phyloP scores from a whole-genome alignment of 2,113 vertebrate species.

The Syrrhaptes paradoxus region DNA sequence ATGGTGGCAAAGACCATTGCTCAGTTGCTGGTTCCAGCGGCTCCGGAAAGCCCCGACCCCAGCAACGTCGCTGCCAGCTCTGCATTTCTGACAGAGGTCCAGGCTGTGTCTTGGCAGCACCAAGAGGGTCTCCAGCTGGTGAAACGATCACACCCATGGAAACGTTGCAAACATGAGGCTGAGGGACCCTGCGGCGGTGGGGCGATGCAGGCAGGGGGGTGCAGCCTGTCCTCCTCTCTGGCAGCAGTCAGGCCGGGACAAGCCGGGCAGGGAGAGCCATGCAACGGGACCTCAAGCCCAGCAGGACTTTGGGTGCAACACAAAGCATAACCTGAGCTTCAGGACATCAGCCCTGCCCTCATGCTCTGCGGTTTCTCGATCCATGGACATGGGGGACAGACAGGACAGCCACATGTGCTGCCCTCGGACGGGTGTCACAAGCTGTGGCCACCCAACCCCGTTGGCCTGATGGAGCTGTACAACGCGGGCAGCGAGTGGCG shows the following conservation, averaged over 20 bases:
- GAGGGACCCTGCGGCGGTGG: neutral
- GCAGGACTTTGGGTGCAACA: neutral
- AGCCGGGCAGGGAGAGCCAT: neutral
- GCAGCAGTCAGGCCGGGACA: neutral
- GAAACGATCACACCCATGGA: neutral
- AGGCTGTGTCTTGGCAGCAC: neutral
- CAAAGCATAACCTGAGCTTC: neutral
- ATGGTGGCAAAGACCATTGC: neutral
- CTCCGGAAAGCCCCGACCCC: neutral
- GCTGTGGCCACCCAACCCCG: neutral
- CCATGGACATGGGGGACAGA: neutral
- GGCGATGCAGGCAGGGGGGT: neutral
- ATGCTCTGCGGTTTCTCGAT: neutral
- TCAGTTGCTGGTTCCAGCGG: neutral
- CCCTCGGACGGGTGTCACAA: neutral
- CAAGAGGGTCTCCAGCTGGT: neutral
- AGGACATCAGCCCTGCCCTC: neutral
- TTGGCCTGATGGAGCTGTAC: neutral
- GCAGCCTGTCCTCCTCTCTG: neutral
- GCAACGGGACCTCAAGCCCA: neutral
- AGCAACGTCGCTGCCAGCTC: neutral
- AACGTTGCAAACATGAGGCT: neutral
- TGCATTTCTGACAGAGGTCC: neutral
- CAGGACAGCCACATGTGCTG: rapidly evolving
- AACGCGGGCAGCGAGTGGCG: rapidly evolving